phyloP scores from a whole-genome alignment of 2,888 invertebrate genomes.

The Cactoblastis cactorum region DNA sequence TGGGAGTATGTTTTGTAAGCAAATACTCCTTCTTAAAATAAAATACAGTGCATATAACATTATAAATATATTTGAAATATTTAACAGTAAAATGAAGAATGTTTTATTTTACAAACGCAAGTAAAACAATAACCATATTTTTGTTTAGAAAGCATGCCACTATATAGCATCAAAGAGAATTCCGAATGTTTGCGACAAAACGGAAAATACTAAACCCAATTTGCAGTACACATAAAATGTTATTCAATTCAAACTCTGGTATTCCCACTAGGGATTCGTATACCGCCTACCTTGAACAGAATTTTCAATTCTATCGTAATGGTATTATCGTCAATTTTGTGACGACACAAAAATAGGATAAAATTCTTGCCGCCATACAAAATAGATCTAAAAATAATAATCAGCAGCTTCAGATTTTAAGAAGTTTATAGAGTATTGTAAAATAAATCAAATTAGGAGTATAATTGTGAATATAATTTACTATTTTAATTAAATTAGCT shows the following conservation, averaged over 20 bases:
- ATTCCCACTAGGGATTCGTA: neutral
- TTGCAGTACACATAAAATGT: constrained; percentile 7
- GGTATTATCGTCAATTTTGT: constrained; percentile 13
- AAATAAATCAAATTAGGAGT: no score
- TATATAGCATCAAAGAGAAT: neutral
- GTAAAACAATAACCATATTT: neutral
- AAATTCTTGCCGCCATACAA: neutral
- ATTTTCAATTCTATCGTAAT: constrained; percentile 11
- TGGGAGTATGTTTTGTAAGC: no score
- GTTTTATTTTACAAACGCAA: neutral
- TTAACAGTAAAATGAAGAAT: no score
- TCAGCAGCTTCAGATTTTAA: neutral
- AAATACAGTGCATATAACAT: no score
- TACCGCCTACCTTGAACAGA: neutral
- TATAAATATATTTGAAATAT: no score
- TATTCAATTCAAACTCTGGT: neutral
- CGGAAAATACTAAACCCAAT: constrained; percentile 1
- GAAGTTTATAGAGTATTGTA: no score
- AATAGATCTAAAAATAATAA: neutral
- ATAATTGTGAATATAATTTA: no score
- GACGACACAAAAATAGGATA: constrained; percentile 3
- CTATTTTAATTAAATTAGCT: no score
- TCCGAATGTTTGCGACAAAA: neutral
- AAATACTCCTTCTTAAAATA: no score
- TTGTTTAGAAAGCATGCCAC: no score